Percentiles rank a stretch among this genome's conserved stretches.
Conservation (phyloP, 2,888 invertebrate genomes). For the Elaeidobius kamerunicus region DNA sequence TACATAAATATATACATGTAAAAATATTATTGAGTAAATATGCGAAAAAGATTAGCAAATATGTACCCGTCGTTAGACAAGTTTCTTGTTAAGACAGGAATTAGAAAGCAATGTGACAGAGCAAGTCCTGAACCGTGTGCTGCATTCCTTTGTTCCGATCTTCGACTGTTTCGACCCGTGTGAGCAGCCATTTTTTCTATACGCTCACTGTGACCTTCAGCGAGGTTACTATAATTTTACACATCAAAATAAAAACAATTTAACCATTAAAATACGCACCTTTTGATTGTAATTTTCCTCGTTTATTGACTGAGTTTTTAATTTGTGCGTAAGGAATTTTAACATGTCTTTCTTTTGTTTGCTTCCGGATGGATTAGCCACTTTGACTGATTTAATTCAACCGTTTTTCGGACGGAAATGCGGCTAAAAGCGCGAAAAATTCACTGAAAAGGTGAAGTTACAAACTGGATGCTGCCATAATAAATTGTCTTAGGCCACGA, state of each 20-base stretch:
- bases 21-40: too few relatives aligned
- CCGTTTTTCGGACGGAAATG: constrained; percentile 29
- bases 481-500: constrained; percentile 31
- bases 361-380: constrained; percentile 49
- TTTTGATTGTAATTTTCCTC: constrained; percentile 68
- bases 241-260: constrained; percentile 26
- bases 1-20: too few relatives aligned
- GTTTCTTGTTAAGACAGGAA: constrained; percentile 23
- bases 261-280: constrained; percentile 55
- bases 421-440: constrained; percentile 5
- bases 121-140: constrained; percentile 32
- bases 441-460: constrained; percentile 33
- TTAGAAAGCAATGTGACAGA: constrained; percentile 31
- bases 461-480: constrained; percentile 40
- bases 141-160: constrained; percentile 33
- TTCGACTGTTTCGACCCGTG: constrained; percentile 61
- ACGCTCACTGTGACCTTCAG: constrained; percentile 53
- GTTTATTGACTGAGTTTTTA: constrained; percentile 82
- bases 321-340: constrained; percentile 81
- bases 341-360: constrained; percentile 67
- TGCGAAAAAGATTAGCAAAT: too few relatives aligned
- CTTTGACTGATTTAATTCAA: constrained; percentile 41
- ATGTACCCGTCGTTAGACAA: constrained; percentile 7
- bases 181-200: constrained; percentile 61
- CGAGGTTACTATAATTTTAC: constrained; percentile 44